Conservation (phyloP, 2,797 vertebrate genomes). For the Loris lydekkerianus region DNA sequence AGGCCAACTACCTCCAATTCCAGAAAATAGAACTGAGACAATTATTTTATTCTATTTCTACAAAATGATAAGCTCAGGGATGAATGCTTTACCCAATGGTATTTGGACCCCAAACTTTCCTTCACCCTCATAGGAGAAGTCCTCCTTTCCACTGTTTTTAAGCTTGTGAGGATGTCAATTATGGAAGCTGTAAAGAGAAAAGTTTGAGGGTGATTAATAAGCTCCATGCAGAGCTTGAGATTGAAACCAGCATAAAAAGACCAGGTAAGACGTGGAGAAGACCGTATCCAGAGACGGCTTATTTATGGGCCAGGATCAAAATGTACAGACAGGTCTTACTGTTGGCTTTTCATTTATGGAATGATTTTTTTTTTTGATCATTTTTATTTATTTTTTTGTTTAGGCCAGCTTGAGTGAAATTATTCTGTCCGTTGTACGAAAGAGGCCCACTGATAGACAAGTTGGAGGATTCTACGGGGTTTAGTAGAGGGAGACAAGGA, state of each 20-base stretch:
- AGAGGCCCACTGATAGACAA: neutral
- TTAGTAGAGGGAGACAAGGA: neutral
- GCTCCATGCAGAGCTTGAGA: neutral
- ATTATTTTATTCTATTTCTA: neutral
- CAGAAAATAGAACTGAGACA: neutral
- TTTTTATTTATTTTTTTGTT: neutral
- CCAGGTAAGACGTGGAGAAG: neutral
- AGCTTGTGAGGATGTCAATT: neutral
- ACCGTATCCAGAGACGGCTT: neutral
- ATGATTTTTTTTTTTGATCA: neutral
- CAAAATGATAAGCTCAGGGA: neutral
- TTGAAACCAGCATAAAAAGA: neutral
- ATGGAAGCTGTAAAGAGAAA: neutral
- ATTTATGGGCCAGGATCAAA: neutral
- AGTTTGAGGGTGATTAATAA: no score
- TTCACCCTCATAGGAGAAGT: neutral
- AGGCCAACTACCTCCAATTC: neutral
- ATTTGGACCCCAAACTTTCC: neutral
- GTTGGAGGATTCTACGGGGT: neutral
- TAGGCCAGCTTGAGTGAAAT: neutral
- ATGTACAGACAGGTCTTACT: neutral
- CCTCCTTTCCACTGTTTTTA: neutral
- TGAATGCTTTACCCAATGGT: neutral
- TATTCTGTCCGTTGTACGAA: constrained; percentile 14
- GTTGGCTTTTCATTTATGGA: neutral